These are phyloP conservation scores for Catharus fuscescens DNA, from an alignment of 2,113 vertebrate genomes.

Conservation along the genomic window DNA sequence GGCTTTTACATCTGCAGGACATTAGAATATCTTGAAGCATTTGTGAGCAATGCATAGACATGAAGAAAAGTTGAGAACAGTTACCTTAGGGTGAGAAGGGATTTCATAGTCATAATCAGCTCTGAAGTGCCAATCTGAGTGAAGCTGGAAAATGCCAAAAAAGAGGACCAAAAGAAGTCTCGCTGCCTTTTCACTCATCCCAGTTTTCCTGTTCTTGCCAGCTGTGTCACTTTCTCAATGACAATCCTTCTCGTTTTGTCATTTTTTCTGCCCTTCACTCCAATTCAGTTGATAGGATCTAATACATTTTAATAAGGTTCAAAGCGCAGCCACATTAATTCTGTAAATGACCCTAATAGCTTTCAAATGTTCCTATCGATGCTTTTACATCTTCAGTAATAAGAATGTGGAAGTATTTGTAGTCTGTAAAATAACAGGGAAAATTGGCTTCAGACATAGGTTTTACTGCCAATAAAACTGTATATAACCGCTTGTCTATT, in stretches of 20 bases:
- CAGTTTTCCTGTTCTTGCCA: background rate
- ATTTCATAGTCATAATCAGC: slow-evolving; percentile 14
- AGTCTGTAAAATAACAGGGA: slow-evolving; percentile 63
- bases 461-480: slow-evolving; percentile 51
- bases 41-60: background rate
- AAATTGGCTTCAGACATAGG: slow-evolving; percentile 45
- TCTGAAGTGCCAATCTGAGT: background rate
- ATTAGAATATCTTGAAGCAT: background rate
- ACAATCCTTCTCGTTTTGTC: background rate
- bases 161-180: background rate
- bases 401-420: slow-evolving; percentile 60
- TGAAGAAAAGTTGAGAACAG: slow-evolving; percentile 29
- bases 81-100: slow-evolving; percentile 34
- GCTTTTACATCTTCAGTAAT: slow-evolving; percentile 36
- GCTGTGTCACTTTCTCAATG: background rate
- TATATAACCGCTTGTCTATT: background rate
- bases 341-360: slow-evolving; percentile 48
- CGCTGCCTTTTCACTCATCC: background rate
- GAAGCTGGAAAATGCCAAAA: background rate
- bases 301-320: slow-evolving; percentile 52
- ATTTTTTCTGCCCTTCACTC: background rate
- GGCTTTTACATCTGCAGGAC: slow-evolving; percentile 30
- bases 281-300: background rate
- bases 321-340: slow-evolving; percentile 48
- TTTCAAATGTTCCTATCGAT: slow-evolving; percentile 63